These are phyloP conservation scores for Hippopotamus amphibius DNA, from an alignment of 2,113 vertebrate species.

Conservation along the genomic window DNA sequence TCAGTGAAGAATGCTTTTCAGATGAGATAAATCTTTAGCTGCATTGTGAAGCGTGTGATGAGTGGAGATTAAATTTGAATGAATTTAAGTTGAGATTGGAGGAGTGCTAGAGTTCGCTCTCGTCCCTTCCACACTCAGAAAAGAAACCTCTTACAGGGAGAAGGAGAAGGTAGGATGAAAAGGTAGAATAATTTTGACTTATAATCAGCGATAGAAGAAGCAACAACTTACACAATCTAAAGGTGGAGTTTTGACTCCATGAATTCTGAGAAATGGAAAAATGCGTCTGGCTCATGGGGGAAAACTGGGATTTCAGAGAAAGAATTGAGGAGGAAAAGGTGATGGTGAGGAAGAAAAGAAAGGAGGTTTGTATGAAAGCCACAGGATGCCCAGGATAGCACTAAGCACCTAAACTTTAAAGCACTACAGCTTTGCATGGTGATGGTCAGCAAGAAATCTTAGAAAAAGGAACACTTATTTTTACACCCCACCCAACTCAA, in stretches of 20 bases:
- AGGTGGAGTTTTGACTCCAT: not conserved
- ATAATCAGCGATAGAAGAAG: not conserved
- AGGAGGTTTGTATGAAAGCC: not conserved
- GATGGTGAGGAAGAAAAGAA: not conserved
- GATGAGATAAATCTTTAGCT: not conserved
- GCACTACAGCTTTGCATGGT: not conserved
- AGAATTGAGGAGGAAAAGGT: not conserved
- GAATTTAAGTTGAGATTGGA: not conserved
- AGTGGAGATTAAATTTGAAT: not conserved
- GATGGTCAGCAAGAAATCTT: not conserved
- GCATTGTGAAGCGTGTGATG: not conserved
- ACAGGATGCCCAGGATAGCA: accelerated
- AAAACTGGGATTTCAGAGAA: not conserved
- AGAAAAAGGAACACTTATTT: not conserved
- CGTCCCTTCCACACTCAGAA: not conserved
- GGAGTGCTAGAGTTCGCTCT: not conserved
- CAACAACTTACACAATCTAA: not conserved
- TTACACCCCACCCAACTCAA: not conserved
- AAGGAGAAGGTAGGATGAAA: not conserved
- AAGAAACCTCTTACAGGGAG: not conserved
- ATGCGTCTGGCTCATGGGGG: accelerated
- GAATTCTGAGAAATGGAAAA: not conserved
- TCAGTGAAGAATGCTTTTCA: not conserved
- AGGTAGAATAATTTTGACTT: not conserved
- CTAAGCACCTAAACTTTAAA: not conserved